Evolutionary conservation across 2,888 invertebrate genomes (phyloP), one percentile per base, ranked within the genome.

Genomic region (Pseudanteris insignis): DNA sequence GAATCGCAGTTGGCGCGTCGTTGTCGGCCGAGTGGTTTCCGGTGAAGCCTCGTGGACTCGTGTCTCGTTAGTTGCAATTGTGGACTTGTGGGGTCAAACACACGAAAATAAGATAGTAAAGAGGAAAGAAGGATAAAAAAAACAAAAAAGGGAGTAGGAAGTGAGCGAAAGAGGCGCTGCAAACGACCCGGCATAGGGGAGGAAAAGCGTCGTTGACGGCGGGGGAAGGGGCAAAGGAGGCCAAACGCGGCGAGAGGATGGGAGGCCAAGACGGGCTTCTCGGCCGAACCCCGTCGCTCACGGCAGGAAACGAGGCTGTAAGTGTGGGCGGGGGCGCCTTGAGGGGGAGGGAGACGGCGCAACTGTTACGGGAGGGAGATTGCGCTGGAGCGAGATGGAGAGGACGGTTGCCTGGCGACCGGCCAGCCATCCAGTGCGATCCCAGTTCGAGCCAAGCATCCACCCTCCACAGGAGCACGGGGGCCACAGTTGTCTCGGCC

Each of bases 401-500:
- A 62, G 64, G 66, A 71, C 71, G 76, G 79, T 79, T 78, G 79
- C 79, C 75, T 79, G 71, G 72, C 73, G 70, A 71, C 74, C 70
- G 64, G 71, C 71, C 73, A 77, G 77, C 76, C 76, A 74, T 76
- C 78, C 73, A 78, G 78, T 78, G 78, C 79, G 78, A 78, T 79
- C 78, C 78, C 78, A 77, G 78, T 18, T 18, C 73, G 74, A 72
- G 72, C 72, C 69, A 71, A 67, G 68, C 70, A 67, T 63, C 67
- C 63, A 64, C 66, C 68, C 64, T 64, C 66, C 65, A 62, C 66
- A 61, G 66, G 64, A 60, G 51, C 63, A 40, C 57, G 54, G 59
- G 46, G 46, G 41, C 33, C 62, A 34, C 62, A 54, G 59, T 60
- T 50, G 47, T 44, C 54, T 55, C 54, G 44, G 44, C 40, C 30